Evolutionary conservation across 2,797 vertebrate species (phyloP), one percentile per base, ranked within the genome.

Genomic region (Capromys pilorides): DNA sequence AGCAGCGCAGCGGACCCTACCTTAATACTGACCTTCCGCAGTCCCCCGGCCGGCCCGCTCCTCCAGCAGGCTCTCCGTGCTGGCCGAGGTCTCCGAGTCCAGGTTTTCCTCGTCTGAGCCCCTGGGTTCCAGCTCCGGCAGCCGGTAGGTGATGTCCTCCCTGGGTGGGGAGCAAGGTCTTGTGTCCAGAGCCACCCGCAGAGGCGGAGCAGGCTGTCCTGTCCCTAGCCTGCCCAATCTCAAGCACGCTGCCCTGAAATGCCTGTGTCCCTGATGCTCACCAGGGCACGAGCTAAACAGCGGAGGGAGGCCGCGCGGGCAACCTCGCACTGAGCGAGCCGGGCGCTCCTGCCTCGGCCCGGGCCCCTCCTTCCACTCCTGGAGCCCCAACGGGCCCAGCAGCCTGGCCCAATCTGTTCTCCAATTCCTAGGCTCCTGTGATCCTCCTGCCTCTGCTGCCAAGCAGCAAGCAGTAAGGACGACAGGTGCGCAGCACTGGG

Each of bases 61-160:
- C 0, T 99, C 99, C 83, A 99, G 97, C 67, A 99, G 98, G 97
- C 99, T 99, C 98, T 99, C 99, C 0, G 99, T 99, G 98, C 99
- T 99, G 28, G 98, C 98, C 0, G 99, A 99, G 0, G 99, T 99
- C 97, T 99, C 99, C 0, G 99, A 99, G 97, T 99, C 99, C 82
- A 99, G 75, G 67, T 99, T 99, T 96, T 99, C 99, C 98, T 99
- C 99, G 12, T 99, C 99, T 0, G 99, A 99, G 90, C 99, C 99
- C 0, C 99, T 98, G 82, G 99, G 99, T 96, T 99, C 99, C 90
- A 99, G 98, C 97, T 99, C 99, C 0, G 99, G 99, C 49, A 99
- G 98, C 14, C 99, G 98, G 86, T 99, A 99, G 1, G 99, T 99
- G 92, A 99, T 98, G 54, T 99, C 99, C 95, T 99, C 99, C 98